Base-by-base conservation (phyloP, 2,888 invertebrate species). In the Parapristionchus giblindavisi region DNA sequence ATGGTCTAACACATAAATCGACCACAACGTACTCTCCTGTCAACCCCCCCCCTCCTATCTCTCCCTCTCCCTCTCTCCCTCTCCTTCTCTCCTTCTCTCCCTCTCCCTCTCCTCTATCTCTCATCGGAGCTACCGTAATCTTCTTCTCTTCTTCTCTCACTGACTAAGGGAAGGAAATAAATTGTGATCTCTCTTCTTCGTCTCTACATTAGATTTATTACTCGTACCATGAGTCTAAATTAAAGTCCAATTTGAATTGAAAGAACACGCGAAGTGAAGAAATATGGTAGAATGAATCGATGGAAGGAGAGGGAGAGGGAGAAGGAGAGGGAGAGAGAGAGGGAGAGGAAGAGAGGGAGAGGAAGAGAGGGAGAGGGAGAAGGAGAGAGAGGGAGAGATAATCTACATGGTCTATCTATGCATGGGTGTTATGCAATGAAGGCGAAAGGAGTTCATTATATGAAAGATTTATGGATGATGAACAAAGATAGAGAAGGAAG, bases 241-340 rank as follows among this genome's bases (percentile, higher is more conserved):
- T 8, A 36, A 52, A 54, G n/a, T n/a, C 38, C 40, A 71, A 56
- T 71, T 71, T 48, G 70, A 71, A 71, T 68, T n/a, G 40, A 71
- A 48, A 40, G 70, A 71, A 71, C 70, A 71, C 70, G 56, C 70
- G 48, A 68, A 71, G n/a, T n/a, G 21, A 27, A 40, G 70, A 71
- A 71, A 71, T 71, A 71, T 71, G 70, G 51, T 27, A 36, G 43
- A 27, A 54, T 54, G 17, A 60, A 17, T 6, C 17, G 6, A 34
- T 14, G 17, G 34, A n/a, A 60, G 34, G 32, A 60, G 32, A 29
- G 11, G 2, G 21, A 51, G 40, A 8, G 29, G 38, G 40, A n/a
- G 34, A 52, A 52, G 8, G 68, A 27, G 52, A 52, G 43, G 51
- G 38, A 27, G 24, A 63, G 14, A 65, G 40, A n/a, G 43, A 43